Percentiles rank a stretch among this genome's conserved stretches.
These are phyloP conservation scores for Paraescarpia echinospica DNA, from an alignment of 1,140 invertebrate species.

Conservation along the genomic window DNA sequence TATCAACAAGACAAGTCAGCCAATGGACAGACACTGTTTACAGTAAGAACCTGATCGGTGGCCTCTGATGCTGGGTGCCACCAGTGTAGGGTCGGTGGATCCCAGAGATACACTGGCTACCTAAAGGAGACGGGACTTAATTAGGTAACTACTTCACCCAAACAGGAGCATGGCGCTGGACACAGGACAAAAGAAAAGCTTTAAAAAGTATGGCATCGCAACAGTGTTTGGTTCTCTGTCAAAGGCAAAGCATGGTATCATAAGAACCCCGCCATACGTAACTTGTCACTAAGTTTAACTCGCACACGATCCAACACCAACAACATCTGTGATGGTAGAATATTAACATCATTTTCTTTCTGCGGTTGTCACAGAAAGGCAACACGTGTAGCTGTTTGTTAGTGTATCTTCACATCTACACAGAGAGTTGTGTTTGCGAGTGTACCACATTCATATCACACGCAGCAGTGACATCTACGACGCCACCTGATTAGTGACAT, in stretches of 20 bases:
- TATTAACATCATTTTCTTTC: not conserved
- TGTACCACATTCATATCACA: not conserved
- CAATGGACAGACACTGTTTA: not conserved
- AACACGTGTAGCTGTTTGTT: not conserved
- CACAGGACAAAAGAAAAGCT: not conserved
- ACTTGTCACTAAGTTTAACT: not conserved
- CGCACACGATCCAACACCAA: not conserved
- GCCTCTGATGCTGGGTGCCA: not conserved
- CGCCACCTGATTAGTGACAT: not conserved
- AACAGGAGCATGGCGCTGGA: not conserved
- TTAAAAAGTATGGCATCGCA: not conserved
- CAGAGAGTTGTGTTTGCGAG: not conserved
- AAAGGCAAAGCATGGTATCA: not conserved
- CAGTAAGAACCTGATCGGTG: not conserved
- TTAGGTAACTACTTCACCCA: not conserved
- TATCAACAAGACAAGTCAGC: not conserved
- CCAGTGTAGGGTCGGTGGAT: not conserved
- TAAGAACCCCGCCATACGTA: not conserved
- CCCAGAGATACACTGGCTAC: not conserved
- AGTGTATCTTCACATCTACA: not conserved
- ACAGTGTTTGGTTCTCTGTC: not conserved
- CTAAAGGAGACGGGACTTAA: not conserved
- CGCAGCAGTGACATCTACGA: not conserved
- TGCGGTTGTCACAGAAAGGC: not conserved
- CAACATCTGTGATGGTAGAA: not conserved